phyloP scores from a whole-genome alignment of 2,888 invertebrate species.

The Leptinotarsa peninsularis region DNA sequence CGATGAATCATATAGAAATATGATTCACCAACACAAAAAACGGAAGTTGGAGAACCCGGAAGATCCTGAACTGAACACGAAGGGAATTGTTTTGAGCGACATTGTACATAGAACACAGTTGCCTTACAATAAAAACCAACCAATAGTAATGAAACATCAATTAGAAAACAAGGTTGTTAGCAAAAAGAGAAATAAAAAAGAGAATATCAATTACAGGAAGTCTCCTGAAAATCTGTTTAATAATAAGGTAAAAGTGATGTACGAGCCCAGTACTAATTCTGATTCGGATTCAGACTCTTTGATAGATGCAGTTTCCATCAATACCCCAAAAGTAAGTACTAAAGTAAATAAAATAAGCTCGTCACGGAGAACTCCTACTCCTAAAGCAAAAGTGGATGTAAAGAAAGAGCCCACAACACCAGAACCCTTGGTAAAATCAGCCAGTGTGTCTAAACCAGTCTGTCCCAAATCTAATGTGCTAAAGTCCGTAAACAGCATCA shows the following conservation, averaged over 20 bases:
- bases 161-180: conserved; percentile 53
- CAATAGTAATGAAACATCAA: conserved; percentile 50
- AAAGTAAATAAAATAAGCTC: conserved; percentile 32
- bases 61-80: conserved; percentile 81
- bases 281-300: conserved; percentile 61
- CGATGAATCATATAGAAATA: conserved; percentile 76
- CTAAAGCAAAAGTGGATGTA: conserved; percentile 41
- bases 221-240: conserved; percentile 41
- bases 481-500: conserved; percentile 50
- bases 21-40: conserved; percentile 78
- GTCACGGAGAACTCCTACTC: conserved; percentile 34
- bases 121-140: conserved; percentile 62
- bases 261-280: conserved; percentile 58
- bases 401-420: conserved; percentile 41
- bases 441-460: conserved; percentile 5
- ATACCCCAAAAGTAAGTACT: conserved; percentile 43
- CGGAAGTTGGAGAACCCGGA: conserved; percentile 78
- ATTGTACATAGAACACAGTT: conserved; percentile 69
- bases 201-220: conserved; percentile 45
- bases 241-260: conserved; percentile 34
- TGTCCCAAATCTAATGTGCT: conserved; percentile 39
- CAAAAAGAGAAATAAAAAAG: conserved; percentile 55
- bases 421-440: conserved; percentile 27
- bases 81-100: conserved; percentile 80
- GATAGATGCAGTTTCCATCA: conserved; percentile 49